Evolutionary conservation across 2,888 invertebrate species (phyloP).

Genomic region (Ectemnius cavifrons): DNA sequence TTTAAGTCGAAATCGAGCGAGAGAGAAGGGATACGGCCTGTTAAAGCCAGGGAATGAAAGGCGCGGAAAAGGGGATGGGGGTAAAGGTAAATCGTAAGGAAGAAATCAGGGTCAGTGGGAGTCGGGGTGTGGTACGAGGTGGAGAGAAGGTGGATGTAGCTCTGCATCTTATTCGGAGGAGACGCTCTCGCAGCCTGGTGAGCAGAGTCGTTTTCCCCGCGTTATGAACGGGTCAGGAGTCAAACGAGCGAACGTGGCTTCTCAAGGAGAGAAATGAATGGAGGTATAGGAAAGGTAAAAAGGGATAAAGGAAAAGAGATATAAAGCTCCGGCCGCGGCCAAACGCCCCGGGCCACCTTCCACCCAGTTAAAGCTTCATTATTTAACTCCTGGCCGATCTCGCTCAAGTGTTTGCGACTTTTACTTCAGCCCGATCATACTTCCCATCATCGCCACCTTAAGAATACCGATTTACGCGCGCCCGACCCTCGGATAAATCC

Average conservation of each 20-base stretch:
- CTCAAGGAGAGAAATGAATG: constrained; percentile 42
- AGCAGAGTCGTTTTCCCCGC: constrained; percentile 50
- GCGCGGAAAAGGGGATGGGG: not conserved
- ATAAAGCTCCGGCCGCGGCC: constrained; percentile 39
- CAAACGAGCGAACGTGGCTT: constrained; percentile 58
- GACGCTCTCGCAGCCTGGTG: not conserved
- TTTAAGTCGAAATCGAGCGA: constrained; percentile 1
- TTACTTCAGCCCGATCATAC: constrained; percentile 46
- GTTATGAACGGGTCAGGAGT: constrained; percentile 66
- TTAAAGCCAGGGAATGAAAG: constrained; percentile 20
- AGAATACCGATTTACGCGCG: too few species aligned
- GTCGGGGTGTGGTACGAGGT: not conserved
- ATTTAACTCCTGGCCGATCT: constrained; percentile 47
- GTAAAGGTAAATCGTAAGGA: not conserved
- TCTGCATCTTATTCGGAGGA: constrained; percentile 10
- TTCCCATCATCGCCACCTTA: constrained; percentile 32
- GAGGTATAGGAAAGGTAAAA: constrained; percentile 41
- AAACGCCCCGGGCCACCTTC: constrained; percentile 43
- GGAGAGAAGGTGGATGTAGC: not conserved
- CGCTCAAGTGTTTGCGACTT: constrained; percentile 51
- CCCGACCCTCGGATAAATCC: too few species aligned
- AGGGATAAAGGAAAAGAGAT: constrained; percentile 35
- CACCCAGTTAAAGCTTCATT: constrained; percentile 31
- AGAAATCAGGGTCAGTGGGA: constrained; percentile 7
- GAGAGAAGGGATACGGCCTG: not conserved